Evolutionary conservation across 1,140 invertebrate genomes (phyloP).

Genomic region (Colletes gigas): DNA sequence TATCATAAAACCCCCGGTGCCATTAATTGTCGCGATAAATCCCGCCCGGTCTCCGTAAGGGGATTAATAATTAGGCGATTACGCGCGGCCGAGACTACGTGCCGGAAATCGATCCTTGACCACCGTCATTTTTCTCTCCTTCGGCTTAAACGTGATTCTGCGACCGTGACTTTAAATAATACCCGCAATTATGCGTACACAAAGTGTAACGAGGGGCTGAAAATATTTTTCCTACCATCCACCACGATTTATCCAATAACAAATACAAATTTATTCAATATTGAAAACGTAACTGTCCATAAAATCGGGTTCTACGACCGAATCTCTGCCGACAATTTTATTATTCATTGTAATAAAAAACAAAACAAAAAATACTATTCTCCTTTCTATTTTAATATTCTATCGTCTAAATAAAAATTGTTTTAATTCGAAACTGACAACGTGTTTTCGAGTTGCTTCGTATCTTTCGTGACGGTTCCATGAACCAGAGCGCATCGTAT

Average conservation of each 20-base stretch:
- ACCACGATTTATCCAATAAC: no score
- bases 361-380: no score
- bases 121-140: slow-evolving; percentile 25
- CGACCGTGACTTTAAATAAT: slow-evolving; percentile 35
- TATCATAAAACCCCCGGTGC: slow-evolving; percentile 44
- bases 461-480: background rate
- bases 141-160: slow-evolving; percentile 1
- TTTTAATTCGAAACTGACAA: background rate
- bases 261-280: no score
- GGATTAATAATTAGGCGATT: slow-evolving; percentile 64
- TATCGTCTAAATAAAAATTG: no score
- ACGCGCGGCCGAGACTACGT: slow-evolving; percentile 25
- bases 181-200: slow-evolving; percentile 16
- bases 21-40: slow-evolving; percentile 64
- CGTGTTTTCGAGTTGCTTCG: background rate
- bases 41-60: slow-evolving; percentile 42
- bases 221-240: background rate
- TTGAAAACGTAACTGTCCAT: no score
- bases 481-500: slow-evolving; percentile 65
- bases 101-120: slow-evolving; percentile 58
- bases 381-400: no score
- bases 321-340: no score
- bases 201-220: slow-evolving; percentile 25
- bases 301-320: no score
- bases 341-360: no score